Percentiles rank a stretch among this genome's conserved stretches.
Conservation (phyloP, 2,888 invertebrate species). For the Pterobdella sp. region DNA sequence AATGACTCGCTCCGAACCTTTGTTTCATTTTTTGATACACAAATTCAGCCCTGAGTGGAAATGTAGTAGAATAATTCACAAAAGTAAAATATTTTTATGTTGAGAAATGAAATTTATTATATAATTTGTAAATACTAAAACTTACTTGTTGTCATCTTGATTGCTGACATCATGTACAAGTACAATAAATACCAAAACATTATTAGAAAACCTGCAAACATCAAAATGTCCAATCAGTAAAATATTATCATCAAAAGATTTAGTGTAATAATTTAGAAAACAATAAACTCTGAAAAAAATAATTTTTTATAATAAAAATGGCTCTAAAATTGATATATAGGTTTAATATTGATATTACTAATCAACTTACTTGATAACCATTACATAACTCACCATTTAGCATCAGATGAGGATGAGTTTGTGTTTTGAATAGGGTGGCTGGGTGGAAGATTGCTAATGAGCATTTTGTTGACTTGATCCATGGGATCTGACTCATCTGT, state of each 20-base stretch:
- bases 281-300: too few relatives aligned
- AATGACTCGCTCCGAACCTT: conserved; percentile 75
- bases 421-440: conserved; percentile 56
- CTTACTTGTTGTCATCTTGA: conserved; percentile 67
- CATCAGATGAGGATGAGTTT: conserved; percentile 5
- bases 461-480: conserved; percentile 71
- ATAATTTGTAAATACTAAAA: not conserved
- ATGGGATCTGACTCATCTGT: conserved; percentile 60
- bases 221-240: too few relatives aligned
- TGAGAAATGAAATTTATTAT: too few relatives aligned
- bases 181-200: conserved; percentile 73
- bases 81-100: not conserved
- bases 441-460: conserved; percentile 67
- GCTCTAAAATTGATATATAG: too few relatives aligned
- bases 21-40: conserved; percentile 76
- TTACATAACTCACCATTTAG: conserved; percentile 53
- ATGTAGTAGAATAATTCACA: not conserved
- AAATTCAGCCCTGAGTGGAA: conserved; percentile 64
- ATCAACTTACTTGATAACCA: too few relatives aligned
- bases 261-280: too few relatives aligned
- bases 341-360: too few relatives aligned
- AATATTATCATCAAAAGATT: too few relatives aligned
- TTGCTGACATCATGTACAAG: conserved; percentile 70
- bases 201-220: conserved; percentile 53
- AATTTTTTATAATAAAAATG: too few relatives aligned